phyloP scores from a whole-genome alignment of 2,797 vertebrate species.

The Remorina albescens region DNA sequence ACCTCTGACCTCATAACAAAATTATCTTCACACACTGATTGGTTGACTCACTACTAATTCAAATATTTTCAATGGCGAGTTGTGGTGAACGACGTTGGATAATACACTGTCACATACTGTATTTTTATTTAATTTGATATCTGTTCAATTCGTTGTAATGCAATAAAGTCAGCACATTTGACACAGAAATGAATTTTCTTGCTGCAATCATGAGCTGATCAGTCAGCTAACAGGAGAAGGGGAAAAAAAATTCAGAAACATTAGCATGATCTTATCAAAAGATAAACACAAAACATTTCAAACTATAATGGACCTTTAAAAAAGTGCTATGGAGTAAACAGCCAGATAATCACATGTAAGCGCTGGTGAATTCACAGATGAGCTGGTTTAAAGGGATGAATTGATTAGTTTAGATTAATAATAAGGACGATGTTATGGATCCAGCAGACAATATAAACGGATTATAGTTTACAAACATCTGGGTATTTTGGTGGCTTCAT shows the following conservation, averaged over 20 bases:
- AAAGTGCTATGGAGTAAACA: too few species aligned
- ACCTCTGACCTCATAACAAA: slow-evolving; percentile 14
- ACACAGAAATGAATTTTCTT: neutral
- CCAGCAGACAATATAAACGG: neutral
- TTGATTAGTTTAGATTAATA: too few species aligned
- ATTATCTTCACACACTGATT: neutral
- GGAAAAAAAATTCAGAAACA: too few species aligned
- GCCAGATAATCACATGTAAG: too few species aligned
- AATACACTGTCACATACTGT: neutral
- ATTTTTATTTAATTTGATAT: too few species aligned
- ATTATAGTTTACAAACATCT: neutral
- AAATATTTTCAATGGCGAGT: neutral
- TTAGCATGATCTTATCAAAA: too few species aligned
- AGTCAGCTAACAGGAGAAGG: too few species aligned
- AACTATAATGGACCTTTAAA: too few species aligned
- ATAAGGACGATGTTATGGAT: neutral
- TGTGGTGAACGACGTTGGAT: neutral
- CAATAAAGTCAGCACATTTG: neutral
- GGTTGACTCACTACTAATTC: neutral
- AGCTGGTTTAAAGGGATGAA: too few species aligned
- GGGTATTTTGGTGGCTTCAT: neutral
- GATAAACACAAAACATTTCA: too few species aligned
- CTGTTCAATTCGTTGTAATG: neutral
- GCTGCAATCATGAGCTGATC: neutral
- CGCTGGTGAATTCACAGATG: too few species aligned